Conservation (phyloP, 1,140 invertebrate genomes). For the Leguminivora glycinivorella region DNA sequence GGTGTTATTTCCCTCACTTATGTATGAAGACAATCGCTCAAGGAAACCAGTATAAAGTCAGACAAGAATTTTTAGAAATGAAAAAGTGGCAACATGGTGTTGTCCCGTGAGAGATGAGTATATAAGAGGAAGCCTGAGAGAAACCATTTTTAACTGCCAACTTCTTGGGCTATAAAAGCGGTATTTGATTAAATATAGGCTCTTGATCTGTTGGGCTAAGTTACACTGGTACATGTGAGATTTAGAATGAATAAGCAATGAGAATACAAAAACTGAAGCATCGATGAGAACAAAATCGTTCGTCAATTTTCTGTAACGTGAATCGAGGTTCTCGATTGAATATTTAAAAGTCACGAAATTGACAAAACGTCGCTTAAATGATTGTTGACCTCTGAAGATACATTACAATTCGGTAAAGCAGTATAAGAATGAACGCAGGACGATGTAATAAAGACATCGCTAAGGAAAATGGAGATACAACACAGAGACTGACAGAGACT, state of each 20-base stretch:
- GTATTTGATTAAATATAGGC: not conserved
- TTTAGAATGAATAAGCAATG: not conserved
- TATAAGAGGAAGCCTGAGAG: too few relatives aligned
- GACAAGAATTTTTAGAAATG: too few relatives aligned
- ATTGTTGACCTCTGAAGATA: not conserved
- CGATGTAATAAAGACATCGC: too few relatives aligned
- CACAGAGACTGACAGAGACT: too few relatives aligned
- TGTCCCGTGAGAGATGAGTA: too few relatives aligned
- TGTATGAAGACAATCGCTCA: not conserved
- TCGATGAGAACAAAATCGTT: not conserved
- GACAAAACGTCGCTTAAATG: not conserved
- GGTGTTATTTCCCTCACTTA: not conserved
- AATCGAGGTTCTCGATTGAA: not conserved
- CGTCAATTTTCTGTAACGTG: not conserved
- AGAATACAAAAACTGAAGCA: not conserved
- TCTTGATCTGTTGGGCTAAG: not conserved
- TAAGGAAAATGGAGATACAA: too few relatives aligned
- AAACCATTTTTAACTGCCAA: too few relatives aligned
- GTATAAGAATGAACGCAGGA: too few relatives aligned
- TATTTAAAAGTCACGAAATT: too few relatives aligned
- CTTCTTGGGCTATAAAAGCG: too few relatives aligned
- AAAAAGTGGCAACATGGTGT: too few relatives aligned
- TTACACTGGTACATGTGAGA: not conserved
- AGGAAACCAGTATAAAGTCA: not conserved
- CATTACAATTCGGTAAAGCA: too few relatives aligned